Base-by-base conservation (phyloP, 2,113 vertebrate species). In the Antennarius striatus region DNA sequence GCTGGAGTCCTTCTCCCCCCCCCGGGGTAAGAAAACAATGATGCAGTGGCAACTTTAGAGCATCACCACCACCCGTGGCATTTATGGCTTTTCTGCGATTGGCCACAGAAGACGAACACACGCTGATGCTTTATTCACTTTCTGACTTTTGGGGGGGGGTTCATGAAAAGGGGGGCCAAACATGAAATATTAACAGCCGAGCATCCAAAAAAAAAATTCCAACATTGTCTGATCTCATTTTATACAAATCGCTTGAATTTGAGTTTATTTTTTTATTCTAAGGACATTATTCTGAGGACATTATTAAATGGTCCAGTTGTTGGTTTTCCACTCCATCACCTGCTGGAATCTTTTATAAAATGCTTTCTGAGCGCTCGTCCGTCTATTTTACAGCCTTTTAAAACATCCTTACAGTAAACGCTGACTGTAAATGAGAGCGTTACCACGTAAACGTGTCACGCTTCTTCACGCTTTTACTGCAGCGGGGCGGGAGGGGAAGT, bases 101-200 rank as follows among this genome's bases (percentile, higher is more conserved):
- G 68, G 63, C 68, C 60, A 73, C 71, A 30, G 53, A 58, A 88
- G 83, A 79, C 82, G 55, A 71, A 50, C 80, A 68, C 86, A 72
- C 77, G 80, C 89, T 86, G 79, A 92, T 91, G 88, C 92, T 92
- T 91, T 88, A 92, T 93, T 91, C 90, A 90, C 88, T 93, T 91
- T 91, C 88, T 83, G 75, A 52, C 22, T 22, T 22, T 22, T 22
- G 22, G 22, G 22, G 22, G 22, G 22, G 56, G 71, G 83, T 64
- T 80, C 78, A 82, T 82, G 86, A 88, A 36, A 88, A 89, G 81
- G 54, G 50, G 71, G 77, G 64, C 77, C 71, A 22, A 22, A 22
- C 65, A 90, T 90, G 61, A 90, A 92, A 92, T 91, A 92, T 93
- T 92, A 84, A 93, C 75, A 73, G 80, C 4, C 59, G 58, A 50